Percentiles rank a stretch among this genome's conserved stretches.
Evolutionary conservation across 2,888 invertebrate genomes (phyloP).

Genomic region (Allolobophora icterica): DNA sequence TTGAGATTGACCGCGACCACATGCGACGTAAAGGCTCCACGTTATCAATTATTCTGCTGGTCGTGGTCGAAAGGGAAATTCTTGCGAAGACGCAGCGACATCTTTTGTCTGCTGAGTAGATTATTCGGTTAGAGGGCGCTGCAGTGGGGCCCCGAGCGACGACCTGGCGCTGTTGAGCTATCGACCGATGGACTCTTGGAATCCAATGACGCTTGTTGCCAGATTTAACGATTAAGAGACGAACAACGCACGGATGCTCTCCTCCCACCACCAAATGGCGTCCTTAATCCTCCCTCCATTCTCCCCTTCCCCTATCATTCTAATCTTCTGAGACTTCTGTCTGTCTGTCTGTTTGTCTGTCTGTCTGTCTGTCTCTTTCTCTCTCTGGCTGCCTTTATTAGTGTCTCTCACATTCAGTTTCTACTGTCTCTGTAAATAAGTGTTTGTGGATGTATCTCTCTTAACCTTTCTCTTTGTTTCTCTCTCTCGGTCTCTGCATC

Average conservation of each 20-base stretch:
- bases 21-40: background rate
- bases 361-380: background rate
- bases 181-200: background rate
- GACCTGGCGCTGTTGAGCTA: background rate
- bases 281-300: background rate
- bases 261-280: background rate
- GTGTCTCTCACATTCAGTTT: no score
- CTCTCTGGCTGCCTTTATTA: no score
- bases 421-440: background rate
- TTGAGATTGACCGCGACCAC: no score
- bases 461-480: background rate
- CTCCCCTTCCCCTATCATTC: background rate
- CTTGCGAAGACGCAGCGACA: background rate
- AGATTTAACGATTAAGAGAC: background rate
- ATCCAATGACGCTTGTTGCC: background rate
- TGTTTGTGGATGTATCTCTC: background rate
- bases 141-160: background rate
- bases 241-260: background rate
- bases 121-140: background rate
- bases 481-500: background rate
- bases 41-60: background rate
- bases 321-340: background rate
- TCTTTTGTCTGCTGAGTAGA: background rate
- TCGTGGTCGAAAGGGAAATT: background rate
- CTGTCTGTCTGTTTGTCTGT: no score